Percentiles rank a stretch among this genome's conserved stretches.
These are phyloP conservation scores for Formica aserva DNA, from an alignment of 2,888 invertebrate species.

Conservation along the genomic window DNA sequence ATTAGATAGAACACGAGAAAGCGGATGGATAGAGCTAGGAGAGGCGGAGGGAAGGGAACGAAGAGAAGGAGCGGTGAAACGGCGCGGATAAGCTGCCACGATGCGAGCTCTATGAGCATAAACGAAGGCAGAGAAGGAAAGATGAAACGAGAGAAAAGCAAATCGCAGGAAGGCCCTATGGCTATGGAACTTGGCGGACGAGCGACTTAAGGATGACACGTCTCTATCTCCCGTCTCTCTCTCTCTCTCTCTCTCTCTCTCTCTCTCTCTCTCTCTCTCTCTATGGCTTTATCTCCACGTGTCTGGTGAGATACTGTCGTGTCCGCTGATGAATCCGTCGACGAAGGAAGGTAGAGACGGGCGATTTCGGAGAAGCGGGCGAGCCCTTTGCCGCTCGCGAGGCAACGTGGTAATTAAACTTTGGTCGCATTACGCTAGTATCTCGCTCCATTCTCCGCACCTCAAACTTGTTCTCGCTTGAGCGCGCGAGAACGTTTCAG, in stretches of 20 bases:
- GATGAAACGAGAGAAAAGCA: constrained; percentile 56
- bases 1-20: constrained; percentile 61
- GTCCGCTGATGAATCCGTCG: constrained; percentile 79
- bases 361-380: constrained; percentile 56
- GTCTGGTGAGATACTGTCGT: constrained; percentile 72
- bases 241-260: background rate
- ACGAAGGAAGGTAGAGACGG: constrained; percentile 54
- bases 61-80: constrained; percentile 39
- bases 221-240: constrained; percentile 42
- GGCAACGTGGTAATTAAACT: constrained; percentile 85
- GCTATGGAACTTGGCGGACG: constrained; percentile 51
- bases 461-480: constrained; percentile 59
- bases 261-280: background rate
- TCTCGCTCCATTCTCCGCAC: constrained; percentile 60
- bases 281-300: constrained; percentile 55
- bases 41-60: constrained; percentile 38
- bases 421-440: constrained; percentile 81
- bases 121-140: constrained; percentile 34
- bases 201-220: constrained; percentile 51
- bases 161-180: constrained; percentile 45
- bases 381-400: constrained; percentile 69
- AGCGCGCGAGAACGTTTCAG: constrained; percentile 44
- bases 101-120: constrained; percentile 26
- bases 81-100: constrained; percentile 42
- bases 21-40: constrained; percentile 50